These are phyloP conservation scores for Mormyrus iriodes DNA, from an alignment of 2,113 vertebrate species.

Conservation along the genomic window DNA sequence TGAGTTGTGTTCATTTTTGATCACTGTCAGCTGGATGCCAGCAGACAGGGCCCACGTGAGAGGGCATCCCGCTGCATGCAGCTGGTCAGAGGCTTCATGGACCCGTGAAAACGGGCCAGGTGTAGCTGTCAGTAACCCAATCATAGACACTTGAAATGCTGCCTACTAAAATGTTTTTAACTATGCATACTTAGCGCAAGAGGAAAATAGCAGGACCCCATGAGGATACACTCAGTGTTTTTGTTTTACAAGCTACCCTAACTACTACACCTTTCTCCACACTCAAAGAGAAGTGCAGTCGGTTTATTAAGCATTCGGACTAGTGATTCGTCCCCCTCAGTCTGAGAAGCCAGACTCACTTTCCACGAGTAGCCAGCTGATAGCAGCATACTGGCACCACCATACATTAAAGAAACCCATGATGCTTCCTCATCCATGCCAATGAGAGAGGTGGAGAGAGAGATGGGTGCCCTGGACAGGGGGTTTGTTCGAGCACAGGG, in stretches of 20 bases:
- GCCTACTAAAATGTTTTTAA: background rate
- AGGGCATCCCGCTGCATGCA: background rate
- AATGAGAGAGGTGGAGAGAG: background rate
- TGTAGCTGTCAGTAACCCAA: background rate
- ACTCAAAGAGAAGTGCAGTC: no score
- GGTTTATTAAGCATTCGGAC: background rate
- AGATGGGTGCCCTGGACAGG: background rate
- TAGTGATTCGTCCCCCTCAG: background rate
- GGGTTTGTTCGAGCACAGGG: background rate
- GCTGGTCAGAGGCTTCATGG: background rate
- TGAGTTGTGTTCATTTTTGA: background rate
- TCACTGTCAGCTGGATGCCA: background rate
- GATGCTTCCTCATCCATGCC: background rate
- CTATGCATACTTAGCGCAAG: background rate
- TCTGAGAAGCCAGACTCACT: background rate
- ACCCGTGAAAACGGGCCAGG: background rate
- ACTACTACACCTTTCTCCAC: background rate
- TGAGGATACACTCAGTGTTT: background rate
- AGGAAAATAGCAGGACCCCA: background rate
- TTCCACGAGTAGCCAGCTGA: background rate
- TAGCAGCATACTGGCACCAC: background rate
- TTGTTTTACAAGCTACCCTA: background rate
- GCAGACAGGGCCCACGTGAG: background rate
- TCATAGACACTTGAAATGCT: background rate
- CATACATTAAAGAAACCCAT: background rate